Evolutionary conservation across 30 jellyfish, hydroid and myxozoan species (phyloP), one percentile per base, ranked within the genome.

Genomic region (Turritopsis dohrnii): DNA sequence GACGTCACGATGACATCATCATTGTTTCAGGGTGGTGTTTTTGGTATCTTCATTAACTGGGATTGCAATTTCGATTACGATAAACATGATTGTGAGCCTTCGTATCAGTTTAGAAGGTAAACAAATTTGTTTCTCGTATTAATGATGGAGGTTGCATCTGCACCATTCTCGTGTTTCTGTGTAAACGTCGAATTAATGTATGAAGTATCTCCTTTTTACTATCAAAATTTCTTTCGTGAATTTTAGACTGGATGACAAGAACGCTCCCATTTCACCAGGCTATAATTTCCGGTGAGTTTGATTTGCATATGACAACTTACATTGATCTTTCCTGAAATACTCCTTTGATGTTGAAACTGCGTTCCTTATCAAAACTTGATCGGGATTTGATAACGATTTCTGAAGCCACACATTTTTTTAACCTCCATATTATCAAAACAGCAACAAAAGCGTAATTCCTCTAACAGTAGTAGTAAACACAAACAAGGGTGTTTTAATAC

Each of bases 241-340:
- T 41, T 71, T 66, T 53, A 93, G 98, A 87, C 89, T 93, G 9
- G 98, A 93, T 79, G 98, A 93, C 80, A 95, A 94, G 30, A 66
- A 88, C 29, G 96, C 96, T 21, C 98, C 98, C 1, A 88, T 93
- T 16, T 92, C 98, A 24, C 86, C 90, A 54, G 98, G 98, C 66
- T 93, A 82, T 54, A 93, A 93, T 83, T 93, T 93, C 93, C 88
- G 98, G 98, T 93, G 27, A 83, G 79, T 4, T 13, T 18, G 21
- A 23, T 60, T 18, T 18, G 21, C 21, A 60, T 18, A 60, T 21
- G 0, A 23, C 19, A 60, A 60, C 19, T 0, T 18, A 18, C 0
- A 18, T 60, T 18, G 73, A 0, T 60, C 19, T 60, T 0, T 18
- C 22, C 0, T 54, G 72, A 18, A 60, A 60, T 60, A 18, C 73